Evolutionary conservation across 2,113 vertebrate species (phyloP).

Genomic region (Cyphomyrus plagiostoma): DNA sequence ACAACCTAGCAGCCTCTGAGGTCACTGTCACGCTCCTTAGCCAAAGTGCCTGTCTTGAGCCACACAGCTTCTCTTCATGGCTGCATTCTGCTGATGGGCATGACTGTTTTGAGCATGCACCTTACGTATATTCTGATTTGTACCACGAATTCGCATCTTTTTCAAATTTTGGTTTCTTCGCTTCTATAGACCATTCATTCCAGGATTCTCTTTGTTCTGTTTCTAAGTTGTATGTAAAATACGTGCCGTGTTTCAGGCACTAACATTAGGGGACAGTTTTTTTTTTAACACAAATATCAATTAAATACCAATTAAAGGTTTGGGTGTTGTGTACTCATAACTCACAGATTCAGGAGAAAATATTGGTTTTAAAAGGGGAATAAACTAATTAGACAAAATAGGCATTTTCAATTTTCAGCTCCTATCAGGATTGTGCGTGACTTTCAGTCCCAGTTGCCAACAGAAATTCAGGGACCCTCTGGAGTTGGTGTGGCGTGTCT

Average conservation of each 20-base stretch:
- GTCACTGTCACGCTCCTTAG: not conserved
- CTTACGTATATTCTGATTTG: not conserved
- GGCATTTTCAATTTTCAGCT: not conserved
- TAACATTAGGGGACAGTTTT: not conserved
- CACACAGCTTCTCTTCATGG: not conserved
- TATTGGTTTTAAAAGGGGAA: not conserved
- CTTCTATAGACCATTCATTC: not conserved
- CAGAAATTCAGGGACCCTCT: not conserved
- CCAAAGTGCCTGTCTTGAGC: not conserved
- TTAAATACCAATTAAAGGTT: not conserved
- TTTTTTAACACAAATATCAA: not conserved
- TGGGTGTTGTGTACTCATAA: not conserved
- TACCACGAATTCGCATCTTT: not conserved
- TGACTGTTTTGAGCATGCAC: not conserved
- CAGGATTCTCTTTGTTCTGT: not conserved
- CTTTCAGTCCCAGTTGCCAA: not conserved
- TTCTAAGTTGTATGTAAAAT: not conserved
- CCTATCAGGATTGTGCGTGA: not conserved
- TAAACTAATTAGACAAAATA: not conserved
- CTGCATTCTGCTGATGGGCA: not conserved
- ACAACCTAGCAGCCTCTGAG: not conserved
- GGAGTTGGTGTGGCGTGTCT: not conserved
- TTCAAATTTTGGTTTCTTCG: not conserved
- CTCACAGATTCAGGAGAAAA: not conserved
- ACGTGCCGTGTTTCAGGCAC: not conserved